phyloP scores from a whole-genome alignment of 2,797 vertebrate species.

The Smutsia gigantea region DNA sequence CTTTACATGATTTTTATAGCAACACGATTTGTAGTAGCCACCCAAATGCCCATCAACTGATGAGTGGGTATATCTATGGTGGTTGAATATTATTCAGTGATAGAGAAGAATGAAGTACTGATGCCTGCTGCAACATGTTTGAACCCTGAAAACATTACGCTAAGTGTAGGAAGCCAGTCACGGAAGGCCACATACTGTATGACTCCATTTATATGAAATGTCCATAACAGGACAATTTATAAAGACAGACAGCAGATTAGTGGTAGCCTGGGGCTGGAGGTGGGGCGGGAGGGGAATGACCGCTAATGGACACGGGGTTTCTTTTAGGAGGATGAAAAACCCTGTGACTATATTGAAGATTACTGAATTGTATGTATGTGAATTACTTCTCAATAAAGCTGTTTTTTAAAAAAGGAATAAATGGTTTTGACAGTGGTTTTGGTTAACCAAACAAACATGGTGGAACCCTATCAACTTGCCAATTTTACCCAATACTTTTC shows the following conservation, averaged over 20 bases:
- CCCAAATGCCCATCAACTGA: neutral
- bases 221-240: neutral
- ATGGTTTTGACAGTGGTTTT: conserved; percentile 15
- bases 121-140: neutral
- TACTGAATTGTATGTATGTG: neutral
- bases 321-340: neutral
- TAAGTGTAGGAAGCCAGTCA: neutral
- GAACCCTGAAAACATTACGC: neutral
- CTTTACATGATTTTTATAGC: neutral
- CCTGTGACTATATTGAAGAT: neutral
- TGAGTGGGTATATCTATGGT: neutral
- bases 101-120: neutral
- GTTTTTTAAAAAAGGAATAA: conserved; percentile 44
- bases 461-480: neutral
- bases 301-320: neutral
- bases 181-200: neutral
- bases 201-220: neutral
- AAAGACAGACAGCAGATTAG: neutral
- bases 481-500: neutral
- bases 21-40: neutral
- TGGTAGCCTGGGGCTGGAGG: neutral
- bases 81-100: neutral
- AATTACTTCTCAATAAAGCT: conserved; percentile 46
- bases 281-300: neutral
- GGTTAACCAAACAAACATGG: conserved; percentile 16